These are phyloP conservation scores for Bombus superbus DNA, from an alignment of 1,140 invertebrate genomes.

Conservation along the genomic window DNA sequence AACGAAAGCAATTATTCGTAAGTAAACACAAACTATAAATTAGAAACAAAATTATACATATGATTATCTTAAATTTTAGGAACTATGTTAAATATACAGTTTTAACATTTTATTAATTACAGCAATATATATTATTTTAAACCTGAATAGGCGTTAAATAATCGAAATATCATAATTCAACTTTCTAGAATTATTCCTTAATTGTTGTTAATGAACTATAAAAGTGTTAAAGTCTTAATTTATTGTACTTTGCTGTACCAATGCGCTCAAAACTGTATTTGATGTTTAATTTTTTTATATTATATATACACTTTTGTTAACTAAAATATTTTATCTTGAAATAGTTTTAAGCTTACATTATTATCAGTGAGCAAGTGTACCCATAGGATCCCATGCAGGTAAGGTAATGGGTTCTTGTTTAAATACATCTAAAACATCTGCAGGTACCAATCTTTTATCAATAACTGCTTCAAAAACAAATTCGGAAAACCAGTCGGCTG, in stretches of 20 bases:
- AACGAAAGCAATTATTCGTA: neutral
- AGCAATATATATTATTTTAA: constrained; percentile 13
- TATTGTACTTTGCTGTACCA: constrained; percentile 13
- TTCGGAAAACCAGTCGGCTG: constrained; percentile 93
- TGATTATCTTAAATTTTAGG: constrained; percentile 14
- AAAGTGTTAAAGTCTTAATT: constrained; percentile 34
- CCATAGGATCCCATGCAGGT: constrained; percentile 97
- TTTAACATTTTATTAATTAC: constrained; percentile 20
- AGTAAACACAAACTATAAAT: constrained; percentile 1
- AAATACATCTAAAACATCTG: constrained; percentile 89
- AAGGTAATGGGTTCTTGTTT: constrained; percentile 89
- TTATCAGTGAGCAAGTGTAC: constrained; percentile 87
- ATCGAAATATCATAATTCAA: constrained; percentile 3
- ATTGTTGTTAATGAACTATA: constrained; percentile 10
- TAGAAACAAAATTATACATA: neutral
- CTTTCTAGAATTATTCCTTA: neutral
- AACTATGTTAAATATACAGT: constrained; percentile 39
- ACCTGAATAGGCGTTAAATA: neutral
- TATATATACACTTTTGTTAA: constrained; percentile 34
- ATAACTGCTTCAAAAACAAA: constrained; percentile 95
- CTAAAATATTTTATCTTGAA: constrained; percentile 40
- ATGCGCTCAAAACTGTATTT: constrained; percentile 28
- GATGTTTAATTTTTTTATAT: constrained; percentile 24
- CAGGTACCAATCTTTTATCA: constrained; percentile 92
- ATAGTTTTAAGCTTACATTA: constrained; percentile 44